Evolutionary conservation across 2,888 invertebrate species (phyloP), one percentile per base, ranked within the genome.

Genomic region (Ophion ventricosus): DNA sequence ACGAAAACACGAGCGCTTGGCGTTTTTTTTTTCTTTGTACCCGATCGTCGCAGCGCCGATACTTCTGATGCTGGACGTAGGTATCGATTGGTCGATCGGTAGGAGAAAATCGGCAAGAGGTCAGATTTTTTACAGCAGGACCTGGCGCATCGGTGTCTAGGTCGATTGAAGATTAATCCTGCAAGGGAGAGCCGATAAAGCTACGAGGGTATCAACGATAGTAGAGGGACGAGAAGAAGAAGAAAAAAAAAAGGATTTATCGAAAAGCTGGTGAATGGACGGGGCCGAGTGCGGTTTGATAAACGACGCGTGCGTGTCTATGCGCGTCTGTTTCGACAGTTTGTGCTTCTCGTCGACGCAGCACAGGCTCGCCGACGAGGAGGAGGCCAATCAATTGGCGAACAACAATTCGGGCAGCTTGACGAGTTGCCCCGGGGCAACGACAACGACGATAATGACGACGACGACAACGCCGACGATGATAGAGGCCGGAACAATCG

Each of bases 301-400:
- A 89, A 90, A 90, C 90, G 92, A 92, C 92, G 90, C 92, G 91
- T 93, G 92, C 95, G 95, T 95, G 96, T 96, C 96, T 96, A 97
- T 97, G 97, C 97, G 97, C 96, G 96, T 97, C 95, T 97, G 97
- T 94, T 97, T 97, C 95, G 97, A 97, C 94, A 96, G 96, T 95
- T 95, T 96, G 95, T 97, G 97, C 96, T 97, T 97, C 96, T 96
- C 97, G 96, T 97, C 97, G 95, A 91, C 92, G 92, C 92, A 92
- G 96, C 96, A 96, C 96, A 96, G 96, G 95, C 96, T 96, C 93
- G 95, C 95, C 95, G 95, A 95, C 95, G 96, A 95, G 95, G 96
- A 96, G 95, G 96, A 96, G 95, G 96, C 95, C 93, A 94, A 95
- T 94, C 90, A 90, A 83, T 87, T 88, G 84, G 88, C 88, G 69